Percentiles rank a stretch among this genome's conserved stretches.
These are phyloP conservation scores for Trialeurodes vaporariorum DNA, from an alignment of 1,140 invertebrate genomes.

Conservation along the genomic window DNA sequence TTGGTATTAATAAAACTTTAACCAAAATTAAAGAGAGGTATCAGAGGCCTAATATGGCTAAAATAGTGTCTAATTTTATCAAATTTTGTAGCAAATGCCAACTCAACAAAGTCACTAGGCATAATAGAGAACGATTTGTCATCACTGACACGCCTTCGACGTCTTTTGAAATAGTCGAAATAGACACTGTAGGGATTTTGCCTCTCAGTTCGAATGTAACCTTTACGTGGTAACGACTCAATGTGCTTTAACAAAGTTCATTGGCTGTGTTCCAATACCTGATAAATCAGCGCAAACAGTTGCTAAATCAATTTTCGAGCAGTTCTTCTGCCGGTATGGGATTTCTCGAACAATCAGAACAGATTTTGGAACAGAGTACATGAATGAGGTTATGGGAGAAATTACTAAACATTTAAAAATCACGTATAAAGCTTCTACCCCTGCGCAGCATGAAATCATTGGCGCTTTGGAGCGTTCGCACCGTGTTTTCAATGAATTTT, in stretches of 20 bases:
- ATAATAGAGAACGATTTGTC: neutral
- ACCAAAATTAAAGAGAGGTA: too few relatives aligned
- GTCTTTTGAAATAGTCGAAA: neutral
- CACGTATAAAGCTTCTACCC: neutral
- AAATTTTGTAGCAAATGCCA: too few relatives aligned
- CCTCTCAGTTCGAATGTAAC: neutral
- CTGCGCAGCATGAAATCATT: neutral
- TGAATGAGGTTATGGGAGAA: neutral
- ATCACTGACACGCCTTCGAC: neutral
- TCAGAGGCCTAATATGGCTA: too few relatives aligned
- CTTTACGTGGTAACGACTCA: neutral
- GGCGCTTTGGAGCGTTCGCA: neutral
- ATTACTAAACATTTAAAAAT: neutral
- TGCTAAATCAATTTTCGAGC: neutral
- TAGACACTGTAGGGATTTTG: neutral
- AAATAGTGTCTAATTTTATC: too few relatives aligned
- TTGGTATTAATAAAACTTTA: too few relatives aligned
- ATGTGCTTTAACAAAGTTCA: neutral
- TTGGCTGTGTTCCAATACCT: neutral
- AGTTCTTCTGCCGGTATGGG: neutral
- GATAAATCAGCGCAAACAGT: neutral
- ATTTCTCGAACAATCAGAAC: neutral
- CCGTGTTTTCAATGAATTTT: neutral
- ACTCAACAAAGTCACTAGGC: neutral
- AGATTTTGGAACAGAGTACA: neutral